These are phyloP conservation scores for Erythrocercus mccallii DNA, from an alignment of 2,113 vertebrate genomes.

Conservation along the genomic window DNA sequence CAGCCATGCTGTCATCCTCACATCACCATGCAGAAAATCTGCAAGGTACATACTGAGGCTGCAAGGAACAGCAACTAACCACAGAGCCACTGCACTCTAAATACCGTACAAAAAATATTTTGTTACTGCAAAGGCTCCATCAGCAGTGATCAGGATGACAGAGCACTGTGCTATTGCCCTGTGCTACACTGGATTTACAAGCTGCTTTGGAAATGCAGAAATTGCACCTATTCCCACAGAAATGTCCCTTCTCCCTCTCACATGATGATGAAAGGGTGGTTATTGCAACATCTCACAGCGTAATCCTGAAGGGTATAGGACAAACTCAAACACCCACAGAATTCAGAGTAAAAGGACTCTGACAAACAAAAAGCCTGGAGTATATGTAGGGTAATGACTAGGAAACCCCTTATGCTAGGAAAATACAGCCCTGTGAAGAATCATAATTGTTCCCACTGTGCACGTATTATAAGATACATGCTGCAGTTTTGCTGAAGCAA, in stretches of 20 bases:
- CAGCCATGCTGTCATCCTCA: neutral
- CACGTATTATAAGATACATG: neutral
- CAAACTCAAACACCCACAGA: conserved; percentile 3
- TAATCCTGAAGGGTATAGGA: neutral
- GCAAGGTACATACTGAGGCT: neutral
- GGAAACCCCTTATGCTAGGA: conserved; percentile 5
- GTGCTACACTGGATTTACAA: neutral
- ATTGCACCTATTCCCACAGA: neutral
- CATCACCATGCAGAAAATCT: neutral
- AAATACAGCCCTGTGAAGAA: conserved; percentile 8
- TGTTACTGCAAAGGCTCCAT: neutral
- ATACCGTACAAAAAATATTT: neutral
- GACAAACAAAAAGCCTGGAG: neutral
- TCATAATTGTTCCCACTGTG: neutral
- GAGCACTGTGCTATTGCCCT: neutral
- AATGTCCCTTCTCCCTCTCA: neutral
- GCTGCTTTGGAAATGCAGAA: neutral
- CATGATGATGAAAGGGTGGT: neutral
- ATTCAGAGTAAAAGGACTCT: neutral
- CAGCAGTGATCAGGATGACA: fast-evolving
- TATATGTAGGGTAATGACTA: conserved; percentile 13
- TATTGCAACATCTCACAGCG: neutral
- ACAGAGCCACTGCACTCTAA: neutral
- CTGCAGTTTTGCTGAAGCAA: neutral
- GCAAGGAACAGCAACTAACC: neutral